These are phyloP conservation scores for Amitus sp. DNA, from an alignment of 2,888 invertebrate genomes.

Conservation along the genomic window DNA sequence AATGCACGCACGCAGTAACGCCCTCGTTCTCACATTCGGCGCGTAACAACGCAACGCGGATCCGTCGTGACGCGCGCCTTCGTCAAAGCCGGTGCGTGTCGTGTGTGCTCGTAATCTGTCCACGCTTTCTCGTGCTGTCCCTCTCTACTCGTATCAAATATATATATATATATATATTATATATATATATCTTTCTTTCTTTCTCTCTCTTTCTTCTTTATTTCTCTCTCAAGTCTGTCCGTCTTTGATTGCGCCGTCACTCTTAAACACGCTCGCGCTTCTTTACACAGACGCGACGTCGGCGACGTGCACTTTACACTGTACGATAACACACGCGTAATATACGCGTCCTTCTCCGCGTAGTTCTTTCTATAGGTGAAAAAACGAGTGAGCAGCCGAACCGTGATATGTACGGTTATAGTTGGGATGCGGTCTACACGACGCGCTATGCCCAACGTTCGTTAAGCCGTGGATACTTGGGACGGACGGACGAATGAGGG, in stretches of 20 bases:
- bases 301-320: slow-evolving; percentile 36
- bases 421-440: slow-evolving; percentile 62
- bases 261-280: slow-evolving; percentile 12
- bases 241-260: slow-evolving; percentile 18
- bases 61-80: slow-evolving; percentile 15
- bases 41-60: slow-evolving; percentile 16
- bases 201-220: slow-evolving; percentile 22
- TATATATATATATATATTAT: no score
- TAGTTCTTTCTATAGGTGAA: slow-evolving; percentile 21
- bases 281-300: slow-evolving; percentile 14
- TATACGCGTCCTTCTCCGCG: slow-evolving; percentile 30
- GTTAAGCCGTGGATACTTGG: slow-evolving; percentile 61
- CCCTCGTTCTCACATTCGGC: slow-evolving; percentile 50
- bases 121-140: slow-evolving; percentile 33
- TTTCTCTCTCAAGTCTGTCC: slow-evolving; percentile 15
- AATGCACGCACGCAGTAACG: slow-evolving; percentile 38
- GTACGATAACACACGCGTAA: slow-evolving; percentile 30
- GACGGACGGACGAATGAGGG: slow-evolving; percentile 51
- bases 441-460: slow-evolving; percentile 63
- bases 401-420: slow-evolving; percentile 46
- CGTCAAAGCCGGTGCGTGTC: slow-evolving; percentile 8
- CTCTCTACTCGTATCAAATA: slow-evolving; percentile 28
- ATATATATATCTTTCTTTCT: slow-evolving; percentile 11
- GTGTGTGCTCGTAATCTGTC: slow-evolving; percentile 22
- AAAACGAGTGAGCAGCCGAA: slow-evolving; percentile 25